Evolutionary conservation across 2,113 vertebrate genomes (phyloP).

Genomic region (Grammomys dolichurus): DNA sequence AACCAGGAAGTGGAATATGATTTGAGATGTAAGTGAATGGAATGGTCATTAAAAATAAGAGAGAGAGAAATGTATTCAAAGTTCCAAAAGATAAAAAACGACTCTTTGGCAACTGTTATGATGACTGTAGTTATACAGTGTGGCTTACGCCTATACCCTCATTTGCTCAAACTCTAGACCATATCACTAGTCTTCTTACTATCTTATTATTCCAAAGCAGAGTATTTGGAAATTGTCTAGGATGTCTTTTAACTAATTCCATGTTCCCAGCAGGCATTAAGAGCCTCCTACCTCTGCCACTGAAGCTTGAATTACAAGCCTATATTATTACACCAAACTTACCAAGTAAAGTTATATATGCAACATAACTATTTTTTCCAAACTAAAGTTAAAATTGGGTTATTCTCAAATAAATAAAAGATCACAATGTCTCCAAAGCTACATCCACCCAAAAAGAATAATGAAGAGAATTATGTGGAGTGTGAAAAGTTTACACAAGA

Average conservation of each 20-base stretch:
- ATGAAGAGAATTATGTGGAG: too few relatives aligned
- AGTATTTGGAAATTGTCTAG: background rate
- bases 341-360: background rate
- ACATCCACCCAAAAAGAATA: background rate
- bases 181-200: background rate
- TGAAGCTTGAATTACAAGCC: background rate
- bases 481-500: background rate
- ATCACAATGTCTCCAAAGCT: background rate
- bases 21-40: too few relatives aligned
- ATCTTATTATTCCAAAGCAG: background rate
- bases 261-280: background rate
- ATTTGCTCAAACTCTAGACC: background rate
- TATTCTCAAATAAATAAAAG: background rate
- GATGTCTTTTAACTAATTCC: background rate
- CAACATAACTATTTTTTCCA: background rate
- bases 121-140: too few relatives aligned
- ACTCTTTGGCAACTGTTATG: too few relatives aligned
- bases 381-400: background rate
- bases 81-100: background rate
- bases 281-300: background rate
- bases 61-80: background rate
- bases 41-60: too few relatives aligned
- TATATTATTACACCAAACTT: background rate
- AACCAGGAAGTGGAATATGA: too few relatives aligned
- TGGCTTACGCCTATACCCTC: too few relatives aligned